Evolutionary conservation across 2,888 invertebrate species (phyloP).

Genomic region (Asteroscopus sphinx): DNA sequence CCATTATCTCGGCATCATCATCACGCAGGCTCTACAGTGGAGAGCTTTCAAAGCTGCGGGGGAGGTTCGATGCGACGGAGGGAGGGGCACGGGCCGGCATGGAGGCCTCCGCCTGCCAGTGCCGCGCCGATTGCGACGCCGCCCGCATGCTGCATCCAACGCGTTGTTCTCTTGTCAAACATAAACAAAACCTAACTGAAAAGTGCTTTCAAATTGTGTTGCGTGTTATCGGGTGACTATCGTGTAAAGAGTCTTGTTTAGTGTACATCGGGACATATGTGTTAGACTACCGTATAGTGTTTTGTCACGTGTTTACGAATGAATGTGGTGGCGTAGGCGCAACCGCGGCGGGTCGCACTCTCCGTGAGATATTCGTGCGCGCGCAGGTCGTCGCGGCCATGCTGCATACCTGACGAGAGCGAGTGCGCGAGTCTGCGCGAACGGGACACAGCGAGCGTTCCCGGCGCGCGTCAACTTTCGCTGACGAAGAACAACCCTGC

Average conservation of each 20-base stretch:
- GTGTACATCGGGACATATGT: slow-evolving; percentile 51
- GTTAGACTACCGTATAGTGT: slow-evolving; percentile 72
- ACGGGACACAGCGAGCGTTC: slow-evolving; percentile 84
- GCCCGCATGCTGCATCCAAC: slow-evolving; percentile 76
- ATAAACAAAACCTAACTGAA: slow-evolving; percentile 81
- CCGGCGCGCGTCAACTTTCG: slow-evolving; percentile 78
- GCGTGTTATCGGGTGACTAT: slow-evolving; percentile 58
- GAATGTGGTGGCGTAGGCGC: slow-evolving; percentile 88
- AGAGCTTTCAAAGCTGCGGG: slow-evolving; percentile 85
- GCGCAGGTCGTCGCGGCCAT: slow-evolving; percentile 89
- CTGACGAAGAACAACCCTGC: slow-evolving; percentile 80
- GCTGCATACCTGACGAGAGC: slow-evolving; percentile 89
- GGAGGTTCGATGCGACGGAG: slow-evolving; percentile 69
- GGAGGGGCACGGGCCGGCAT: slow-evolving; percentile 78
- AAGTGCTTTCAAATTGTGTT: slow-evolving; percentile 75
- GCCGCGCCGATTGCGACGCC: slow-evolving; percentile 81
- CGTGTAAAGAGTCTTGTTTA: slow-evolving; percentile 39
- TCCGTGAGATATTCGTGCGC: slow-evolving; percentile 89
- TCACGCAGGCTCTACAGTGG: slow-evolving; percentile 80
- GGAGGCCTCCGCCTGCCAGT: slow-evolving; percentile 86
- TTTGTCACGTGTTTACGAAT: slow-evolving; percentile 88
- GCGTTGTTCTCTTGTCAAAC: slow-evolving; percentile 65
- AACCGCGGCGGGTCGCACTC: slow-evolving; percentile 84
- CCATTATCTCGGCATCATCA: slow-evolving; percentile 88
- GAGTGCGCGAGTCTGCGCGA: slow-evolving; percentile 86